These are phyloP conservation scores for Acholoe squamosa DNA, from an alignment of 2,888 invertebrate genomes.

Conservation along the genomic window DNA sequence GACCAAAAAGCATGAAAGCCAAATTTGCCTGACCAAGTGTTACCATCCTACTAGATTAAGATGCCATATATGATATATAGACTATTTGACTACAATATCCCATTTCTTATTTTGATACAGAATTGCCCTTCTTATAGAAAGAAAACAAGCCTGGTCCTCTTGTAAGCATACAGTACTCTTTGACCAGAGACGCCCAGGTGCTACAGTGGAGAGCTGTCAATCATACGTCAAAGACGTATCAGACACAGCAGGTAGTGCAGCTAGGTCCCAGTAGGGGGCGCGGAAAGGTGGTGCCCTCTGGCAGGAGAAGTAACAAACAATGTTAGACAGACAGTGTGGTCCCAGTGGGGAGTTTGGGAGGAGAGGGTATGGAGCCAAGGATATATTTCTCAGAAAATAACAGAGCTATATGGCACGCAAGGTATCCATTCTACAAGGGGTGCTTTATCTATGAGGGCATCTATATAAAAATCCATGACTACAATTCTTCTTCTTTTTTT, in stretches of 20 bases:
- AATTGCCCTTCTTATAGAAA: neutral
- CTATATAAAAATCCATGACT: too few species aligned
- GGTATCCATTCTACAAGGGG: too few species aligned
- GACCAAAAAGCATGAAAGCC: neutral
- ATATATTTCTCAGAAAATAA: neutral
- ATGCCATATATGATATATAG: neutral
- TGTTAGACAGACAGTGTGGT: constrained; percentile 9
- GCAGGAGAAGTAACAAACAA: constrained; percentile 52
- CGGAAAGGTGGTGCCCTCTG: neutral
- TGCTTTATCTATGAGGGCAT: too few species aligned
- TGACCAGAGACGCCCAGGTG: neutral
- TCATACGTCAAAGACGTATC: constrained; percentile 21
- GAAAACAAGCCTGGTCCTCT: too few species aligned
- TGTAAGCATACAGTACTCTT: neutral
- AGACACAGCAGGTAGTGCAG: neutral
- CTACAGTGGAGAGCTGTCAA: constrained; percentile 25
- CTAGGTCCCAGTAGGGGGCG: constrained; percentile 33
- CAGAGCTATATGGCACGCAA: neutral
- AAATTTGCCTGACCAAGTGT: neutral
- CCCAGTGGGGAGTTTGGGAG: neutral
- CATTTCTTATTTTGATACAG: neutral
- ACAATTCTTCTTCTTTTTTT: too few species aligned
- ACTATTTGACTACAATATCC: neutral
- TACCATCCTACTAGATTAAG: neutral
- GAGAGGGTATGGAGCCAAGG: neutral